Percentiles rank a stretch among this genome's conserved stretches.
Evolutionary conservation across 2,113 vertebrate species (phyloP).

Genomic region (Oncorhynchus clarkii): DNA sequence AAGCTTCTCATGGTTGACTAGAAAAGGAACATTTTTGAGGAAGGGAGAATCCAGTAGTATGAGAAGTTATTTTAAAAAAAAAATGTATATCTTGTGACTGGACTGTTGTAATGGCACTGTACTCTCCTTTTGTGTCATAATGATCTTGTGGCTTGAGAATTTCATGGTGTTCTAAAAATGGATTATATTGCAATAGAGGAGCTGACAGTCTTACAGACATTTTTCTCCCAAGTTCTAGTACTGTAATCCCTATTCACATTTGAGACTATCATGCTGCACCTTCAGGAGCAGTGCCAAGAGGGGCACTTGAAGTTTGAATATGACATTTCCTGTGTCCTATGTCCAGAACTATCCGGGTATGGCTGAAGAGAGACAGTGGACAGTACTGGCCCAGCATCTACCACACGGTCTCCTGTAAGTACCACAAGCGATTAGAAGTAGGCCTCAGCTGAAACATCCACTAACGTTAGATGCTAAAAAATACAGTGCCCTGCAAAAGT

Average conservation of each 20-base stretch:
- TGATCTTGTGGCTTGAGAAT: too few species aligned
- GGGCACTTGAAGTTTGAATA: conserved; percentile 3
- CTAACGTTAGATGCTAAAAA: neutral
- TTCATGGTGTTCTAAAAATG: neutral
- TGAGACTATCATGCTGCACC: neutral
- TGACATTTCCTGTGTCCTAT: neutral
- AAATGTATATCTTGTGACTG: too few species aligned
- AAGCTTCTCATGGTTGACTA: too few species aligned
- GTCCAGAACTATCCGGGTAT: conserved; percentile 88
- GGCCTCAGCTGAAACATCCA: neutral
- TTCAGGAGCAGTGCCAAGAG: neutral
- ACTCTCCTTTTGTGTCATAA: too few species aligned
- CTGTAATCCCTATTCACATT: neutral
- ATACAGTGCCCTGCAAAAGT: neutral
- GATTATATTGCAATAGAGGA: neutral
- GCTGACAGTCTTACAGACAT: neutral
- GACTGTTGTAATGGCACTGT: too few species aligned
- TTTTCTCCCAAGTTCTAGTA: neutral
- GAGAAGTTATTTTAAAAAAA: too few species aligned
- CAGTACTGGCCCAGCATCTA: conserved; percentile 97
- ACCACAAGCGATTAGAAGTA: neutral
- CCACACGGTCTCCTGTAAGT: conserved; percentile 93
- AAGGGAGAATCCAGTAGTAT: too few species aligned
- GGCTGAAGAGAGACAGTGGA: conserved; percentile 96
- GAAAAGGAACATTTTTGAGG: too few species aligned